phyloP scores from a whole-genome alignment of 2,888 invertebrate genomes.

The Rapana venosa region DNA sequence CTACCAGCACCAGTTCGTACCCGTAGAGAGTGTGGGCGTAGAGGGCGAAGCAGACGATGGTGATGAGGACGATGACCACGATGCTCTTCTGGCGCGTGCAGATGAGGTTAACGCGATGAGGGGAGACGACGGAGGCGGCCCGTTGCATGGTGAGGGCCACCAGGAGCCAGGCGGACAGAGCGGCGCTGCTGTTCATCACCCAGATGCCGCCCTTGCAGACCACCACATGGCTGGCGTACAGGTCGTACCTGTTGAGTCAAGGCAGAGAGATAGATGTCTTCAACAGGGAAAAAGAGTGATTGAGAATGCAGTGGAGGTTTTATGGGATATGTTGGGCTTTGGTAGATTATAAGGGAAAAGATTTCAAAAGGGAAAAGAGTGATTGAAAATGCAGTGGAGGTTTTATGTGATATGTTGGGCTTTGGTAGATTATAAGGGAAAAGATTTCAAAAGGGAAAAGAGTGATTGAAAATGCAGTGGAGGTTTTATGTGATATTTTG shows the following conservation, averaged over 20 bases:
- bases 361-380: no score
- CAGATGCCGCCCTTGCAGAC: constrained; percentile 14
- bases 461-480: no score
- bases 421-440: no score
- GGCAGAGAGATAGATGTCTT: no score
- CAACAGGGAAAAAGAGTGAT: no score
- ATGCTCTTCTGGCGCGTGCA: constrained; percentile 24
- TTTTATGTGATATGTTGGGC: no score
- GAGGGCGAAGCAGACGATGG: constrained; percentile 28
- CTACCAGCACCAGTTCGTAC: constrained; percentile 31
- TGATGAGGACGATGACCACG: constrained; percentile 7
- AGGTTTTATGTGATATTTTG: no score
- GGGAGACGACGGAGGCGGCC: constrained; percentile 36
- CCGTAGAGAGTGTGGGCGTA: constrained; percentile 63
- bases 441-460: no score
- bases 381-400: no score
- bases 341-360: no score
- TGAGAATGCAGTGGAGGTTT: no score
- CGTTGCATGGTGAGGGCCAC: constrained; percentile 49
- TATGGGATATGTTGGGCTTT: no score
- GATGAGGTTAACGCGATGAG: constrained; percentile 39
- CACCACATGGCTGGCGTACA: constrained; percentile 27
- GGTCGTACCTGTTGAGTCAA: not conserved
- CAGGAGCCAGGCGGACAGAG: constrained; percentile 47
- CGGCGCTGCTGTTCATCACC: constrained; percentile 25